Conservation (phyloP, 2,888 invertebrate species). For the Bimastos eiseni region DNA sequence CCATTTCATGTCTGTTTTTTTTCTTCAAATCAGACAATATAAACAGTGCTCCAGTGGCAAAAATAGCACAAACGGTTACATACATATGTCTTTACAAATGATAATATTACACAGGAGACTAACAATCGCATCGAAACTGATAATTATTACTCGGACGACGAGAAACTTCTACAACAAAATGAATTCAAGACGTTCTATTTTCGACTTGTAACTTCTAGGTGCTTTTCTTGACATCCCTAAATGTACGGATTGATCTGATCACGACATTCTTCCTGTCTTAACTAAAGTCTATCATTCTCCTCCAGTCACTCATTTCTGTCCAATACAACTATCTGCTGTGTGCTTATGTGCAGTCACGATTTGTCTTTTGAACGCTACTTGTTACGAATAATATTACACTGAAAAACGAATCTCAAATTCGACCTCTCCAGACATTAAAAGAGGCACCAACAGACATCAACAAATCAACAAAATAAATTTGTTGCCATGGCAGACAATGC, state of each 20-base stretch:
- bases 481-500: neutral
- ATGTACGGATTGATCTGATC: neutral
- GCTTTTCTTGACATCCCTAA: neutral
- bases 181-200: neutral
- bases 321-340: neutral
- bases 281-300: neutral
- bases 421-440: neutral
- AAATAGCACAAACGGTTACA: neutral
- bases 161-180: neutral
- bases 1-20: neutral
- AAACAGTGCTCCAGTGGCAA: neutral
- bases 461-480: conserved; percentile 13
- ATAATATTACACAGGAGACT: conserved; percentile 3
- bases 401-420: neutral
- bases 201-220: neutral
- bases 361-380: neutral
- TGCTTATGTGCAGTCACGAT: neutral
- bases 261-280: neutral
- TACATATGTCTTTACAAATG: neutral
- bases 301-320: neutral
- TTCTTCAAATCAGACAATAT: neutral
- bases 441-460: neutral
- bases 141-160: conserved; percentile 1
- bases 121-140: conserved; percentile 13
- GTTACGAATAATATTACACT: neutral